phyloP scores from a whole-genome alignment of 2,888 invertebrate species.

The Caradrina clavipalpis region DNA sequence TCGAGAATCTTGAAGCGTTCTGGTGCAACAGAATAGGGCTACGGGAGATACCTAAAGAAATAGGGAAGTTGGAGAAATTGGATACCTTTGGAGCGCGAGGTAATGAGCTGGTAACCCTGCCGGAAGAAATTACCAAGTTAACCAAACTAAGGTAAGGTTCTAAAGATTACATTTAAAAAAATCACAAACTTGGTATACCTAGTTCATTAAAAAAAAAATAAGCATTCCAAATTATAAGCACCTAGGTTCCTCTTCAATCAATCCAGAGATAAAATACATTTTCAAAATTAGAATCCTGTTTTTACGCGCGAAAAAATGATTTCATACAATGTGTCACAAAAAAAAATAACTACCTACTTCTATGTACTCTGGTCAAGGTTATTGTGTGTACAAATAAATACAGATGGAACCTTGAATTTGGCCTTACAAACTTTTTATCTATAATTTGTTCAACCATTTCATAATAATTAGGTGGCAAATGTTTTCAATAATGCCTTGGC shows the following conservation, averaged over 20 bases:
- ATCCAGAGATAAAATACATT: no score
- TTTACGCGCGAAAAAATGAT: constrained; percentile 1
- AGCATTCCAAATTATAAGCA: not conserved
- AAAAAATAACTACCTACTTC: constrained; percentile 1
- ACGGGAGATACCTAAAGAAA: constrained; percentile 90
- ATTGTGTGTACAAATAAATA: constrained; percentile 14
- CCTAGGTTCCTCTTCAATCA: no score
- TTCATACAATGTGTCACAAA: constrained; percentile 9
- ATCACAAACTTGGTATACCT: no score
- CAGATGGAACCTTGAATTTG: constrained; percentile 45
- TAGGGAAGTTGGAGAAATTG: constrained; percentile 91
- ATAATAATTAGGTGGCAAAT: constrained; percentile 14
- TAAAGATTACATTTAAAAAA: no score
- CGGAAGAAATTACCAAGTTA: constrained; percentile 90
- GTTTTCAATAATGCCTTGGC: constrained; percentile 36
- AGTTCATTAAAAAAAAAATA: no score
- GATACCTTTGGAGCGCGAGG: constrained; percentile 93
- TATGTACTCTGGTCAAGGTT: constrained; percentile 40
- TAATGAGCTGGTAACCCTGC: constrained; percentile 91
- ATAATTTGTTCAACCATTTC: constrained; percentile 7
- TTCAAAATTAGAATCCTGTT: not conserved
- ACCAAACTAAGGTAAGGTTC: constrained; percentile 88
- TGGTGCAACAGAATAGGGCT: constrained; percentile 93
- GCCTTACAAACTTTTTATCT: constrained; percentile 45
- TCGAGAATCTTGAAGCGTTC: constrained; percentile 91